These are phyloP conservation scores for Drosophila tropicalis DNA, from an alignment of 1,140 invertebrate genomes.

Conservation along the genomic window DNA sequence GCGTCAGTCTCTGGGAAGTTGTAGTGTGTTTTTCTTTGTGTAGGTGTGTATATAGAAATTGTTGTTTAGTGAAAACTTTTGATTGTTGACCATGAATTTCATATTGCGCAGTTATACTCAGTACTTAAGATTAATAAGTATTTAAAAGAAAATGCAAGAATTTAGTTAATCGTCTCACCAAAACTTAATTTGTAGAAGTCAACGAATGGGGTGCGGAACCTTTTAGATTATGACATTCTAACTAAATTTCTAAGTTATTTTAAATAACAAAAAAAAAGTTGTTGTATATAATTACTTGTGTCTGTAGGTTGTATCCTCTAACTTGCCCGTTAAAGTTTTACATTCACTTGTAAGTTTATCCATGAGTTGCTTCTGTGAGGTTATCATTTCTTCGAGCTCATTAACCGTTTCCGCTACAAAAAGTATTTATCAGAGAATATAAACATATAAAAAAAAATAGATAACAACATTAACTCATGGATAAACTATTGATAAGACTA, in stretches of 20 bases:
- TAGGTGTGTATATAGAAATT: constrained; percentile 42
- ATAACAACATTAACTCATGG: constrained; percentile 84
- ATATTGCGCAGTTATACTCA: constrained; percentile 64
- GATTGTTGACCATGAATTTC: constrained; percentile 61
- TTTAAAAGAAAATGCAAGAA: constrained; percentile 36
- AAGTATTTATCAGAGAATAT: constrained; percentile 56
- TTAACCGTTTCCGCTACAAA: constrained; percentile 91
- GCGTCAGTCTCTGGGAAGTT: constrained; percentile 64
- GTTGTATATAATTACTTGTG: constrained; percentile 89
- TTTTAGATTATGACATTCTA: constrained; percentile 22
- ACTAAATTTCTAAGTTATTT: neutral
- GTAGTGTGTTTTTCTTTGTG: constrained; percentile 27
- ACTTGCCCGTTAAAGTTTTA: constrained; percentile 92
- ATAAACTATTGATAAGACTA: constrained; percentile 85
- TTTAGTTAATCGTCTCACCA: neutral
- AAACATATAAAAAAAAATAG: constrained; percentile 46
- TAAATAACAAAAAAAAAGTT: too few relatives aligned
- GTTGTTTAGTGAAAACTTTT: constrained; percentile 37
- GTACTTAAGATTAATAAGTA: constrained; percentile 17
- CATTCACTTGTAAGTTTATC: constrained; percentile 93
- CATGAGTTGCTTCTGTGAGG: constrained; percentile 93
- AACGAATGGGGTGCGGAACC: neutral
- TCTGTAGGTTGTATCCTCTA: constrained; percentile 91
- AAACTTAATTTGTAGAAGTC: neutral
- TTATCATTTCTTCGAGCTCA: constrained; percentile 93